phyloP scores from a whole-genome alignment of 1,140 invertebrate species.

The Eupeodes corollae region DNA sequence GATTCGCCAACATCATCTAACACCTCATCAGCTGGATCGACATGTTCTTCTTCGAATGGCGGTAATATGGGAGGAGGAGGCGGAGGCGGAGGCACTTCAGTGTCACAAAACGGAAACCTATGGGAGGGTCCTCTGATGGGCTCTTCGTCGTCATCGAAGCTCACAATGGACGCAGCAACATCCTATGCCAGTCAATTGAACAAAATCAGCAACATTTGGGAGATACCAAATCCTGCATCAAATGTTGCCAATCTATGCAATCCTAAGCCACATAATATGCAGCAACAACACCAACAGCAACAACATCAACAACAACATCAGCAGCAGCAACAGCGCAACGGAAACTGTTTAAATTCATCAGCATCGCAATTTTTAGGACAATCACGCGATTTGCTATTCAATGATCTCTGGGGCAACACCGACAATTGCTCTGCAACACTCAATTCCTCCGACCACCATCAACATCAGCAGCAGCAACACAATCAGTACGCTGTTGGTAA shows the following conservation, averaged over 20 bases:
- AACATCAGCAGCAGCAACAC: conserved; percentile 15
- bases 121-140: neutral
- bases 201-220: conserved; percentile 31
- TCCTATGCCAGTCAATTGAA: conserved; percentile 11
- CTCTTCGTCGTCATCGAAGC: conserved; percentile 1
- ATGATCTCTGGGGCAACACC: conserved; percentile 21
- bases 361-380: neutral
- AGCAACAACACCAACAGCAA: conserved; percentile 5
- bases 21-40: neutral
- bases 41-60: neutral
- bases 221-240: conserved; percentile 12
- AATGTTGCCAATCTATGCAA: too few relatives aligned
- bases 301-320: conserved; percentile 3
- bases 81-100: conserved; percentile 9
- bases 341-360: too few relatives aligned
- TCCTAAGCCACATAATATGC: conserved; percentile 1
- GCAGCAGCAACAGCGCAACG: neutral
- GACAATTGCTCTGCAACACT: neutral
- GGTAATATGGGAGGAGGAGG: too few relatives aligned
- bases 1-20: neutral
- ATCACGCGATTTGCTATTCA: conserved; percentile 23
- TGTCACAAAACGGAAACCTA: neutral
- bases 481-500: neutral
- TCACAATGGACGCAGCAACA: conserved; percentile 1
- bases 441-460: conserved; percentile 11